Conservation (phyloP, 2,888 invertebrate species). For the Neuroscelio doddi region DNA sequence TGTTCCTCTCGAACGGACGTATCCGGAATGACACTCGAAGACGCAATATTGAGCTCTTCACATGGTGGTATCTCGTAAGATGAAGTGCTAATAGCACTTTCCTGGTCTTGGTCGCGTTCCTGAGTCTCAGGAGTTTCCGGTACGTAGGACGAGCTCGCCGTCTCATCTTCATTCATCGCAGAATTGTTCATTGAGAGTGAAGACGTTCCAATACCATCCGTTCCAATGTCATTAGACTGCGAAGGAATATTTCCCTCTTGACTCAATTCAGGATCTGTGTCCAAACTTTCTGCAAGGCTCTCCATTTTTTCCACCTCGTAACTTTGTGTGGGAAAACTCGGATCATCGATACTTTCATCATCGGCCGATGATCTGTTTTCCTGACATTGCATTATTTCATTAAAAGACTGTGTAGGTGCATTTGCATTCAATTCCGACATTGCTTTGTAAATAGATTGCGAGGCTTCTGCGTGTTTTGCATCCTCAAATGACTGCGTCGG, state of each 20-base stretch:
- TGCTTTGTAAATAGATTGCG: slow-evolving; percentile 57
- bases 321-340: slow-evolving; percentile 67
- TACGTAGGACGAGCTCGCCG: slow-evolving; percentile 68
- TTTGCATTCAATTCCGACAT: slow-evolving; percentile 54
- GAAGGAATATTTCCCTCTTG: slow-evolving; percentile 67
- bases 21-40: slow-evolving; percentile 65
- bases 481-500: slow-evolving; percentile 65
- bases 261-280: slow-evolving; percentile 61
- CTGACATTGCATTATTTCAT: slow-evolving; percentile 60
- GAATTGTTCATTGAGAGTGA: slow-evolving; percentile 62
- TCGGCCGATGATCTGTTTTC: slow-evolving; percentile 50
- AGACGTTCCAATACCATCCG: slow-evolving; percentile 64
- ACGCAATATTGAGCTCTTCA: slow-evolving; percentile 68
- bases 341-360: slow-evolving; percentile 59
- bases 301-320: slow-evolving; percentile 65
- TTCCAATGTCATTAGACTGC: slow-evolving; percentile 65
- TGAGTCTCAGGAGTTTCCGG: slow-evolving; percentile 70
- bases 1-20: slow-evolving; percentile 63
- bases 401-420: slow-evolving; percentile 66
- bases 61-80: slow-evolving; percentile 69
- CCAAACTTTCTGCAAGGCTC: slow-evolving; percentile 58
- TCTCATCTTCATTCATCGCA: slow-evolving; percentile 67
- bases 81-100: slow-evolving; percentile 69
- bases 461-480: slow-evolving; percentile 56
- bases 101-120: slow-evolving; percentile 69